Base-by-base conservation (phyloP, 1,140 invertebrate genomes). In the Helicoverpa zea region DNA sequence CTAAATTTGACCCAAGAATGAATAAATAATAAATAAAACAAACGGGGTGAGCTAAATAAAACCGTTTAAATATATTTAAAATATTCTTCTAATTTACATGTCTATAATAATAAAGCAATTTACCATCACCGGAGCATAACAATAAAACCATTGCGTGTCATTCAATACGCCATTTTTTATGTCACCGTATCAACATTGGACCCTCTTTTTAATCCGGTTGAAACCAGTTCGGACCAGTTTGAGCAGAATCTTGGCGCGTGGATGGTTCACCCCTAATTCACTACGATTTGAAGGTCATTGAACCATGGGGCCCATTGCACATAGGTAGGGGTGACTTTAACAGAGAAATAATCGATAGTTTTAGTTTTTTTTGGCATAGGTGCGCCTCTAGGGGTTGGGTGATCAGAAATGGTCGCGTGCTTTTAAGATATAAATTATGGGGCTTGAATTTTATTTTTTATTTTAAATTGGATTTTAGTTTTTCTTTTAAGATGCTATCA, bases 241-340 rank as follows among this genome's bases (percentile, higher is more conserved):
- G 54, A 49, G 79, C 68, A 18, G 49, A 70, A 80, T 80, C 76
- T 76, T 64, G 43, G 61, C 43, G 43, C 59, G 74, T 77, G 74
- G 74, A 77, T 61, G 64, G 30, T 29, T 35, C 74, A 77, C 74
- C 74, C 74, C 74, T 52, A 16, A 77, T 63, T 23, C 16, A 11
- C 7, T 63, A 49, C 35, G 64, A n/a, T 81, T 83, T 81, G 75
- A 83, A 84, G 86, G 82, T 83, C 79, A 58, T 80, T 84, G 86
- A 83, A 83, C 86, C 78, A 72, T 72, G 78, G 83, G 83, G 82
- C 78, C 76, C 68, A 75, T 54, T 78, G 54, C 68, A 70, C 68
- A 59, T 56, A 77, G 74, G 80, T 56, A 77, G 74, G 80, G 77
- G 63, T 58, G 82, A 79, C 74, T 43, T 47, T 54, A 63, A 23